These are phyloP conservation scores for Oceanodroma leucorhoa DNA, from an alignment of 2,797 vertebrate genomes.

Conservation along the genomic window DNA sequence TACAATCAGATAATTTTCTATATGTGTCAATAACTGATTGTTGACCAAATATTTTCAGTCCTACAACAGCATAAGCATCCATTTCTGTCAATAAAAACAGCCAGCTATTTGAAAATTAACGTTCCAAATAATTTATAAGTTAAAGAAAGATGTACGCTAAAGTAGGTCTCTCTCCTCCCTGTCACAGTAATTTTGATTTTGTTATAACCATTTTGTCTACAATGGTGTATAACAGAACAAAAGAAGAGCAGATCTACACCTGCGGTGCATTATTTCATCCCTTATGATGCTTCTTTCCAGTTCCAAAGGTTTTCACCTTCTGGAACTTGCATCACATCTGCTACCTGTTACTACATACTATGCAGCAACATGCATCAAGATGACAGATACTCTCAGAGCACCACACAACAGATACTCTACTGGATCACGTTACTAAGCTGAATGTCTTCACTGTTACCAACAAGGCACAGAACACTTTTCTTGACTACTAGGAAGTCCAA, in stretches of 20 bases:
- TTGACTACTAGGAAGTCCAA: background rate
- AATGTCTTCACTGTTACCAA: background rate
- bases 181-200: background rate
- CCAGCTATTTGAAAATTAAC: background rate
- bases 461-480: background rate
- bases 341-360: background rate
- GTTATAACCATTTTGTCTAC: background rate
- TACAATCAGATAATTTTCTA: background rate
- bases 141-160: background rate
- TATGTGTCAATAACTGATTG: background rate
- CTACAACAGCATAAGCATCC: background rate
- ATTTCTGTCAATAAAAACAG: background rate
- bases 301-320: background rate
- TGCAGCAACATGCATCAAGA: background rate
- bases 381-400: background rate
- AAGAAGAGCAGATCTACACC: background rate
- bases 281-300: background rate
- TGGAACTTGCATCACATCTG: background rate
- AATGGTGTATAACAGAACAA: background rate
- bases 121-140: rapidly evolving
- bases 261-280: background rate
- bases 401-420: background rate
- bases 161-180: background rate
- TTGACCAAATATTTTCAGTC: background rate
- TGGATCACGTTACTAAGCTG: background rate